phyloP scores from a whole-genome alignment of 37 sponge, comb jelly and placozoan genomes.

The Trichoplax adhaerens region DNA sequence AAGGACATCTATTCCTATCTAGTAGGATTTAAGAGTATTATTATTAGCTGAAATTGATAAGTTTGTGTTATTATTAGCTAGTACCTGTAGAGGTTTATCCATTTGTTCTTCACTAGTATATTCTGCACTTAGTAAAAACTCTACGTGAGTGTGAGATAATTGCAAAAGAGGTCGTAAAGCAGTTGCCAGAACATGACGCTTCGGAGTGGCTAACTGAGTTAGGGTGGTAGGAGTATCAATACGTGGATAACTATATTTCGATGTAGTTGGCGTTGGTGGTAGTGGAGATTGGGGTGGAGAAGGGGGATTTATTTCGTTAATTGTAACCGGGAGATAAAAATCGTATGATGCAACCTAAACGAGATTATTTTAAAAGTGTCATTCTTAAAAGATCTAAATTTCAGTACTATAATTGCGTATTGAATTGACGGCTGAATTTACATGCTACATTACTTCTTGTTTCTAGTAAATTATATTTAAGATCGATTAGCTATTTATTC shows the following conservation, averaged over 20 bases:
- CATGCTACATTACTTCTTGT: too few relatives aligned
- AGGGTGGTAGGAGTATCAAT: too few relatives aligned
- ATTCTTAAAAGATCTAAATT: background rate
- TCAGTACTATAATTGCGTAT: background rate
- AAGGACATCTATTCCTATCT: too few relatives aligned
- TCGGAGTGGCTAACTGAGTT: conserved; percentile 20
- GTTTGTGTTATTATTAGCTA: too few relatives aligned
- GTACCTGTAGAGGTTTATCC: too few relatives aligned
- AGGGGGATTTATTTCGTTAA: conserved; percentile 53
- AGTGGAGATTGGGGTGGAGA: conserved; percentile 63
- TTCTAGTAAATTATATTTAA: too few relatives aligned
- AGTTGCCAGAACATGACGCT: conserved; percentile 56
- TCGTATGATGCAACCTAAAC: conserved; percentile 70
- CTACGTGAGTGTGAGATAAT: conserved; percentile 3
- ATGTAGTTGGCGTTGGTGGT: conserved; percentile 43
- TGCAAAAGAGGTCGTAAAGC: conserved; percentile 37
- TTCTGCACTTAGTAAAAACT: too few relatives aligned
- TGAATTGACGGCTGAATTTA: too few relatives aligned
- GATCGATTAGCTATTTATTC: too few relatives aligned
- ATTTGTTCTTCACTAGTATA: too few relatives aligned
- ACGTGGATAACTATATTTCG: background rate
- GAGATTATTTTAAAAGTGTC: background rate
- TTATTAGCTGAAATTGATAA: too few relatives aligned
- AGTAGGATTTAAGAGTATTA: too few relatives aligned
- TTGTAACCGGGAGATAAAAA: conserved; percentile 63